Evolutionary conservation across 2,113 vertebrate genomes (phyloP), one percentile per base, ranked within the genome.

Genomic region (Nerophis ophidion): DNA sequence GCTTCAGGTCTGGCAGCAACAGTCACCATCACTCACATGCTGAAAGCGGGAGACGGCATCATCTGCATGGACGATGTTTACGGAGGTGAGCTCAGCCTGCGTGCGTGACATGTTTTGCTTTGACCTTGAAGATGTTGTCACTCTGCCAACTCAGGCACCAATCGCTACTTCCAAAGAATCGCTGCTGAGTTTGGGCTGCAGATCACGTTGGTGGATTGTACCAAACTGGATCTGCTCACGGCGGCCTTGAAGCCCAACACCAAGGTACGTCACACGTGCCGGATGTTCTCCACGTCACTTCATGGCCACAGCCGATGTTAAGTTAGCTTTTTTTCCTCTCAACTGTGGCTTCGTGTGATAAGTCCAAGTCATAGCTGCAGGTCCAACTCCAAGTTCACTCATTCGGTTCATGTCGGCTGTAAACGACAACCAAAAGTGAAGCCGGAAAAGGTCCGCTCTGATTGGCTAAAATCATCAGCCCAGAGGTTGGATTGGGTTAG

Each of bases 21-120:
- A 8, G 7, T 91, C 68, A 98, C 92, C 10, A 88, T 98, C 75
- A 85, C 90, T 10, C 93, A 99, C 72, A 80, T 98, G 47, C 69
- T 98, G 46, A 97, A 96, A 75, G 0, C 87, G 1, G 95, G 94
- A 12, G 95, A 98, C 51, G 81, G 88, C 0, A 77, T 99, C 16
- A 55, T 99, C 72, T 96, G 92, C 82, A 93, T 91, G 89, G 91
- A 94, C 65, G 95, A 98, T 46, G 93, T 97, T 6, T 99, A 98
- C 47, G 95, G 91, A 91, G 97, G 97, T 96, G 38, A 78, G 81
- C 26, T 3, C 5, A 26, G 14, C 1, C 0, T 57, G 10, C 44
- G 34, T 16, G 7, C n/a, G 26, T n/a, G 6, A 60, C 9, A 8
- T 11, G 15, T 2, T 17, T 1, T 4, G 6, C 4, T 8, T 1